Evolutionary conservation across 2,888 invertebrate species (phyloP), one percentile per base, ranked within the genome.

Genomic region (Endomychus coccineus): DNA sequence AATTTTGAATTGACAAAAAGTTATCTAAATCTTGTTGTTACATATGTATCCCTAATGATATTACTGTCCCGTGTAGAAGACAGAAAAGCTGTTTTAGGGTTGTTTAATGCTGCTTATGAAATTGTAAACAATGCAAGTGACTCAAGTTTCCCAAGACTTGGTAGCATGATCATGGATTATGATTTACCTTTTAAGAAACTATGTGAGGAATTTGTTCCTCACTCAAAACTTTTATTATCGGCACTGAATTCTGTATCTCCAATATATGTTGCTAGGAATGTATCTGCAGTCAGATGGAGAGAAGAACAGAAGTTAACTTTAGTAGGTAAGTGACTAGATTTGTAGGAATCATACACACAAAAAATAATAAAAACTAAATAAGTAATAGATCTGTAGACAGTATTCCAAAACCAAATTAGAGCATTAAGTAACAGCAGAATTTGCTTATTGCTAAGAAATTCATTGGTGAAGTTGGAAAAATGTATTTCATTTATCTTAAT

Each of bases 91-190:
- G 96, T 97, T 1, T 67, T 98, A 27, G 96, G 97, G 0, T 73
- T 99, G 11, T 99, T 94, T 62, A 98, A 97, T 71, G 92, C 91
- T 25, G 98, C 97, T 3, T 89, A 94, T 70, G 98, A 99, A 70
- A 81, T 96, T 77, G 85, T 90, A 15, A 82, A 97, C 60, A 87
- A 80, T 50, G 85, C 57, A 16, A 81, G 86, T 35, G 94, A 94
- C 64, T 74, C 80, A 10, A 91, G 88, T 57, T 98, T 97, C 64
- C 97, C 97, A 3, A 76, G 97, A 9, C 71, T 98, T 30, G 98
- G 97, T 0, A 95, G 94, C 67, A 82, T 98, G 83, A 95, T 99
- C 44, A 80, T 96, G 51, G 98, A 99, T 58, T 98, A 97, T 66
- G 96, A 97, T 64, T 77, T 85, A 24, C 97, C 98, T 1, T 66